Evolutionary conservation across 2,888 invertebrate species (phyloP).

Genomic region (Leptura quadrifasciata): DNA sequence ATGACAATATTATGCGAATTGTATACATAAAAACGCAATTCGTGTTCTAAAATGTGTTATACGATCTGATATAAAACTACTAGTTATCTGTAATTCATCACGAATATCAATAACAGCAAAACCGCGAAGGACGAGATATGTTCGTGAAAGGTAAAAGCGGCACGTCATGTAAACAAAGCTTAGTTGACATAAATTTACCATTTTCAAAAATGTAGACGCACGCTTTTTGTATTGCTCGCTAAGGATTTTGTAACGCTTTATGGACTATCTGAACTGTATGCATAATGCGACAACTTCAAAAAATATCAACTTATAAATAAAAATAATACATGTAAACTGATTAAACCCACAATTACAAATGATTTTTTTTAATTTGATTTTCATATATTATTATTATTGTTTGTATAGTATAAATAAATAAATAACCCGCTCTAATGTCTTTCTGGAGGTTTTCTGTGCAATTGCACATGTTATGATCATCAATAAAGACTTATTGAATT

Average conservation of each 20-base stretch:
- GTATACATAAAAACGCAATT: background rate
- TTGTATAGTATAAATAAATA: no score
- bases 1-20: background rate
- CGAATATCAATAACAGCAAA: background rate
- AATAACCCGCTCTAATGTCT: no score
- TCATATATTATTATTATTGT: no score
- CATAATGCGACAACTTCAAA: no score
- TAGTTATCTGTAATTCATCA: constrained; percentile 7
- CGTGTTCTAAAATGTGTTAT: background rate
- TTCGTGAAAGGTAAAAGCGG: background rate
- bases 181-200: background rate
- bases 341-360: no score
- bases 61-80: background rate
- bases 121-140: background rate
- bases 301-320: no score
- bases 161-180: background rate
- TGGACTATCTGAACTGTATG: no score
- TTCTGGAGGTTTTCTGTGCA: no score
- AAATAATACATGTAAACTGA: no score
- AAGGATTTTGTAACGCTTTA: background rate
- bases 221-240: background rate
- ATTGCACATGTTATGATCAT: no score
- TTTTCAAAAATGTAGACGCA: background rate
- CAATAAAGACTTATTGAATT: no score
- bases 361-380: no score